A percentile compares a stretch with the other conserved stretches of the same genome.
These are phyloP conservation scores for Euwallacea fornicatus DNA, from an alignment of 1,140 invertebrate genomes.

Conservation along the genomic window DNA sequence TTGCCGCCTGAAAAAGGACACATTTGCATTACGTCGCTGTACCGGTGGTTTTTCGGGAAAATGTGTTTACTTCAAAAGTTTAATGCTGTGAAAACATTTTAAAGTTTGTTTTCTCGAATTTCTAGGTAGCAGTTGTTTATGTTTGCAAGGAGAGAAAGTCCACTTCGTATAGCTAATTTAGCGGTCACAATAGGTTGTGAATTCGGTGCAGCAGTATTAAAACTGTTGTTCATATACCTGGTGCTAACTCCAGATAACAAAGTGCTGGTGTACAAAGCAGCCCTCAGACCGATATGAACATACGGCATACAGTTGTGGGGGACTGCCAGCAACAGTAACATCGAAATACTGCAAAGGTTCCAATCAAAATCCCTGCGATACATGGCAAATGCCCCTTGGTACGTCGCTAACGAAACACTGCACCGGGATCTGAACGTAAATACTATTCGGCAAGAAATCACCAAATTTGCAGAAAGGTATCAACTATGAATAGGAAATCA, in stretches of 20 bases:
- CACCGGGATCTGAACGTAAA: not conserved
- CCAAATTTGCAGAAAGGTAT: slow-evolving; percentile 7
- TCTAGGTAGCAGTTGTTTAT: not conserved
- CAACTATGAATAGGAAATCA: no score
- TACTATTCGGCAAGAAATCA: not conserved
- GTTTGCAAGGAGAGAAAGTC: no score
- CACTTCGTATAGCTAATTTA: no score
- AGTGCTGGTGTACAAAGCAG: not conserved
- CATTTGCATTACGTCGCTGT: not conserved
- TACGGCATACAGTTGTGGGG: not conserved
- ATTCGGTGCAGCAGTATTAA: no score
- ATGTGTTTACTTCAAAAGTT: slow-evolving; percentile 2
- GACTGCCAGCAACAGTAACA: no score
- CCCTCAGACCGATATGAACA: not conserved
- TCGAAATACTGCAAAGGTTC: no score
- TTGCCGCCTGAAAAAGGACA: not conserved
- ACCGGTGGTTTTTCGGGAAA: not conserved
- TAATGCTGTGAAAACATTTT: slow-evolving; percentile 4
- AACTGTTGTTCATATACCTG: no score
- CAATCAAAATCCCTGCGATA: no score
- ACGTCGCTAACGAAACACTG: not conserved
- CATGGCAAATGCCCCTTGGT: no score
- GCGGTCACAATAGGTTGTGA: not conserved
- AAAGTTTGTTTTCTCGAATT: slow-evolving; percentile 4
- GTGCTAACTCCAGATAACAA: no score